These are phyloP conservation scores for Drosophila azteca DNA, from an alignment of 1,140 invertebrate species.

Conservation along the genomic window DNA sequence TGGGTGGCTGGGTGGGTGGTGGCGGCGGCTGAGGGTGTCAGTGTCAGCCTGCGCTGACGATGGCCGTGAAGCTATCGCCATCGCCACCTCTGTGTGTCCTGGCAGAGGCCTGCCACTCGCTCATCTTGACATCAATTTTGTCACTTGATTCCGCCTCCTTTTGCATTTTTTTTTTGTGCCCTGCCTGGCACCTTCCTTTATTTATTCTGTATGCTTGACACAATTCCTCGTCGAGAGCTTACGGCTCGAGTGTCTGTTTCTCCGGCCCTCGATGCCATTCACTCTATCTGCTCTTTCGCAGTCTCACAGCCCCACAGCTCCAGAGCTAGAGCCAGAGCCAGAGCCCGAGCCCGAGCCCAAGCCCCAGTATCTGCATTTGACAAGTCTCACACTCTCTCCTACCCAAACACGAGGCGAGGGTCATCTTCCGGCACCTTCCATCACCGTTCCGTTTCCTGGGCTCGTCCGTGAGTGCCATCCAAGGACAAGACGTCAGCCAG, in stretches of 20 bases:
- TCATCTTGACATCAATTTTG: slow-evolving; percentile 79
- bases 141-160: slow-evolving; percentile 65
- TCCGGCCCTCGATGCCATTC: slow-evolving; percentile 68
- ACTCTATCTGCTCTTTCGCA: slow-evolving; percentile 69
- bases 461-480: slow-evolving; percentile 2
- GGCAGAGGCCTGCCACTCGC: slow-evolving; percentile 35
- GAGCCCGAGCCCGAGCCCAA: not conserved
- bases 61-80: slow-evolving; percentile 54
- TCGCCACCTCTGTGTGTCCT: slow-evolving; percentile 10
- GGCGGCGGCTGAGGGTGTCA: slow-evolving; percentile 8
- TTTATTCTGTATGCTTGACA: slow-evolving; percentile 78
- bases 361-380: slow-evolving; percentile 22
- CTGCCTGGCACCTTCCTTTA: slow-evolving; percentile 32
- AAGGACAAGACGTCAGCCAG: slow-evolving; percentile 25
- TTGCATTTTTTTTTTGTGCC: slow-evolving; percentile 15
- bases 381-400: slow-evolving; percentile 2
- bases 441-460: not conserved
- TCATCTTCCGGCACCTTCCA: slow-evolving; percentile 33
- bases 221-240: slow-evolving; percentile 65
- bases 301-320: slow-evolving; percentile 9
- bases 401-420: not conserved
- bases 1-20: not conserved
- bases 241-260: slow-evolving; percentile 56
- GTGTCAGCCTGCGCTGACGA: slow-evolving; percentile 39
- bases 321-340: too few relatives aligned